Conservation (phyloP, 2,113 vertebrate genomes). For the Arenaria interpres region DNA sequence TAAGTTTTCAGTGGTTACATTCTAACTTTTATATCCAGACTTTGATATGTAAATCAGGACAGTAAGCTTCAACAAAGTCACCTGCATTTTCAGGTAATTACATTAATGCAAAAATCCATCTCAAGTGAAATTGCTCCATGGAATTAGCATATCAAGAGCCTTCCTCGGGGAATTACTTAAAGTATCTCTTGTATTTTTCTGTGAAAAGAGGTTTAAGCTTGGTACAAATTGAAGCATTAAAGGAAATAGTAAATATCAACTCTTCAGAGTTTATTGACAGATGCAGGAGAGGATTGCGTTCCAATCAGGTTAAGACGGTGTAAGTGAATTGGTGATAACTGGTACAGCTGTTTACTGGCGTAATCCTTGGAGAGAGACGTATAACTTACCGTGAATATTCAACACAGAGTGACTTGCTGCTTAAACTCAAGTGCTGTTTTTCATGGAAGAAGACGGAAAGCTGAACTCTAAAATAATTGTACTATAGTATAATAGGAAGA, state of each 20-base stretch:
- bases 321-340: neutral
- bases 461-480: neutral
- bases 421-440: neutral
- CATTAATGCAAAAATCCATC: constrained; percentile 57
- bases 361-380: neutral
- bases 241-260: constrained; percentile 24
- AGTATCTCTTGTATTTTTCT: constrained; percentile 31
- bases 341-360: neutral
- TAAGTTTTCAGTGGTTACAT: constrained; percentile 33
- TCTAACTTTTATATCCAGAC: constrained; percentile 33
- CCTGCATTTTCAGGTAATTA: constrained; percentile 66
- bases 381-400: neutral
- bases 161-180: constrained; percentile 36
- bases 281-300: neutral
- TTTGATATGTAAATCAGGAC: constrained; percentile 63
- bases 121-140: constrained; percentile 9
- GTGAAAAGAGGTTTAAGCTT: neutral
- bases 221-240: constrained; percentile 2
- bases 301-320: neutral
- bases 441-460: neutral
- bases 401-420: neutral
- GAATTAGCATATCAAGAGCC: constrained; percentile 65
- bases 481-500: fast-evolving
- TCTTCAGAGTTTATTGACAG: constrained; percentile 17
- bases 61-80: constrained; percentile 60